Conservation (phyloP, 1,140 invertebrate species). For the Drosophila lowei region DNA sequence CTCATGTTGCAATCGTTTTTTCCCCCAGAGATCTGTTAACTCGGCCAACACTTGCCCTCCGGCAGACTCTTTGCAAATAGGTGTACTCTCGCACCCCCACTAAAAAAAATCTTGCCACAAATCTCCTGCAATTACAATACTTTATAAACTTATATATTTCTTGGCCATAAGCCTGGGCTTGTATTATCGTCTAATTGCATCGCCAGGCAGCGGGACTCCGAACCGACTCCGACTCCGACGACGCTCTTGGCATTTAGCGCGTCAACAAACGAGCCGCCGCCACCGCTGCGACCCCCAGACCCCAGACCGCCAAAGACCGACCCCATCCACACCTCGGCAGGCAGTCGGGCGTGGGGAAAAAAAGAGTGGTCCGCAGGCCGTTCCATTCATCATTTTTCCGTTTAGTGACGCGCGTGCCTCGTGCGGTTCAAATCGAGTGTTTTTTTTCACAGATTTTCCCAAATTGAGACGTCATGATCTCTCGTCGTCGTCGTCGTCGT, state of each 20-base stretch:
- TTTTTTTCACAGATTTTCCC: slow-evolving; percentile 65
- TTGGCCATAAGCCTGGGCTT: slow-evolving; percentile 25
- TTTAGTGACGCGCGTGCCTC: slow-evolving; percentile 79
- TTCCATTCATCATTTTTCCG: slow-evolving; percentile 76
- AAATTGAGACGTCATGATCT: slow-evolving; percentile 75
- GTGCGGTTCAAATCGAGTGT: slow-evolving; percentile 68
- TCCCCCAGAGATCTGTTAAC: slow-evolving; percentile 26
- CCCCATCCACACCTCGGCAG: slow-evolving; percentile 23
- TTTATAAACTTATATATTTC: slow-evolving; percentile 50
- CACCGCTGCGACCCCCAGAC: slow-evolving; percentile 57
- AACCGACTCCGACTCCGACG: not conserved
- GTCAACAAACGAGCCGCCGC: slow-evolving; percentile 79
- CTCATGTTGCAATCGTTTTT: slow-evolving; percentile 49
- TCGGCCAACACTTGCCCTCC: slow-evolving; percentile 35
- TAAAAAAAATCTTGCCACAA: slow-evolving; percentile 37
- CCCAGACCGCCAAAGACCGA: slow-evolving; percentile 9
- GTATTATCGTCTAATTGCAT: slow-evolving; percentile 79
- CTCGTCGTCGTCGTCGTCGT: slow-evolving; percentile 16
- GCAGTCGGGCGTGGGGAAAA: not conserved
- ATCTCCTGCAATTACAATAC: slow-evolving; percentile 41
- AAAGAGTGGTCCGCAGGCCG: slow-evolving; percentile 55
- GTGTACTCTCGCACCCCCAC: not conserved
- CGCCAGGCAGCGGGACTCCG: slow-evolving; percentile 32
- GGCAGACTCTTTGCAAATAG: slow-evolving; percentile 46
- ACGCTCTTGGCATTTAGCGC: slow-evolving; percentile 74